These are phyloP conservation scores for Hydrozoanthus tunicans DNA, from an alignment of 64 coral and sea anemone genomes.

Conservation along the genomic window DNA sequence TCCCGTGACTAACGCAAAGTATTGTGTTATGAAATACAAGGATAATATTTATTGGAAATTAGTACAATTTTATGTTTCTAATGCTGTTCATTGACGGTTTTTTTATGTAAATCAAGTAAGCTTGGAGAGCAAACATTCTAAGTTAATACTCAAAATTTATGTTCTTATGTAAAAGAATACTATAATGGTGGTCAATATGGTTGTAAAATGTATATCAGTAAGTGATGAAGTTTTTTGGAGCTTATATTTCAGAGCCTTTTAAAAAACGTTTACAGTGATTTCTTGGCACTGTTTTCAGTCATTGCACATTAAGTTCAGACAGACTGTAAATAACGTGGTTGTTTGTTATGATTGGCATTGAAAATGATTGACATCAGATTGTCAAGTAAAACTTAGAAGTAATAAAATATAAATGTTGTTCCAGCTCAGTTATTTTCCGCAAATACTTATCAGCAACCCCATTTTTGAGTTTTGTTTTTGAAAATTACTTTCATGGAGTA, in stretches of 20 bases:
- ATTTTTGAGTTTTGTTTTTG: too few relatives aligned
- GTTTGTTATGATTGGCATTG: neutral
- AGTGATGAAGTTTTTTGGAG: neutral
- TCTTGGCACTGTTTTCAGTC: neutral
- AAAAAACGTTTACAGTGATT: neutral
- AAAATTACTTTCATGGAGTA: too few relatives aligned
- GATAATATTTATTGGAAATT: neutral
- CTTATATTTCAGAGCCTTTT: conserved; percentile 27
- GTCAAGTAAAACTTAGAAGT: conserved; percentile 7
- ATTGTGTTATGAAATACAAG: neutral
- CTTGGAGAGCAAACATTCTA: neutral
- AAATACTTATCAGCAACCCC: too few relatives aligned
- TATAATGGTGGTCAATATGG: neutral
- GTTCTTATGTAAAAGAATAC: neutral
- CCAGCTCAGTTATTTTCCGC: neutral
- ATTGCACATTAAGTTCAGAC: neutral
- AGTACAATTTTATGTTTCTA: neutral
- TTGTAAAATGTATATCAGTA: neutral
- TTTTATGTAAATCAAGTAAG: neutral
- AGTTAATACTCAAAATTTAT: neutral
- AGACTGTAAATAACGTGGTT: neutral
- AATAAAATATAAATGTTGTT: neutral
- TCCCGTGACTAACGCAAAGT: neutral
- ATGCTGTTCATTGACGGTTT: neutral
- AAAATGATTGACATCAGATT: conserved; percentile 4